These are phyloP conservation scores for Rhysida immarginata DNA, from an alignment of 1,140 invertebrate species.

Conservation along the genomic window DNA sequence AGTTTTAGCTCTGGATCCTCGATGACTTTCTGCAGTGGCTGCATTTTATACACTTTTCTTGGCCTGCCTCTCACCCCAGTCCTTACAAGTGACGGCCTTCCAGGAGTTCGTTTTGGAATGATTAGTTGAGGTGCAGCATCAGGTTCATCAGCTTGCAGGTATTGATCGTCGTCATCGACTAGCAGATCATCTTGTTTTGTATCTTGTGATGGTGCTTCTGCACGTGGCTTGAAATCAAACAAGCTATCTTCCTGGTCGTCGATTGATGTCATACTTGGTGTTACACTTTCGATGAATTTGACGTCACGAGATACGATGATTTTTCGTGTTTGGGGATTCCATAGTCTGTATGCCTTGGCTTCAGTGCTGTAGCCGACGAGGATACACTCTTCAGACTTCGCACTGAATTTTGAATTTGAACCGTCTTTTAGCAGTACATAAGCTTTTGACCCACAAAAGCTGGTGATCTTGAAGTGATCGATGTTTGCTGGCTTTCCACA, in stretches of 20 bases:
- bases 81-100: background rate
- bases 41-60: background rate
- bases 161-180: background rate
- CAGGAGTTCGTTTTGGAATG: too few species aligned
- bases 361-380: background rate
- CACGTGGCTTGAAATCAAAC: background rate
- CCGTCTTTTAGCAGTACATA: constrained; percentile 13
- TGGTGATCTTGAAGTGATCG: constrained; percentile 17
- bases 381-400: background rate
- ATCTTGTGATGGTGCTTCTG: background rate
- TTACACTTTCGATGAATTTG: too few species aligned
- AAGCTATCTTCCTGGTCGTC: background rate
- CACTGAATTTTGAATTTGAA: background rate
- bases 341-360: background rate
- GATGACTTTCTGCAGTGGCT: background rate
- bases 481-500: constrained; percentile 21
- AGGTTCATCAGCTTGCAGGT: background rate
- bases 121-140: background rate
- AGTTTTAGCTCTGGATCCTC: background rate
- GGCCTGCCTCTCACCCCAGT: background rate
- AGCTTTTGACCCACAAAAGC: constrained; percentile 22
- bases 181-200: background rate
- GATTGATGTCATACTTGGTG: background rate
- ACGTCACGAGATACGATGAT: background rate
- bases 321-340: background rate